phyloP scores from a whole-genome alignment of 2,113 vertebrate species.

The Pelecanoides urinatrix region DNA sequence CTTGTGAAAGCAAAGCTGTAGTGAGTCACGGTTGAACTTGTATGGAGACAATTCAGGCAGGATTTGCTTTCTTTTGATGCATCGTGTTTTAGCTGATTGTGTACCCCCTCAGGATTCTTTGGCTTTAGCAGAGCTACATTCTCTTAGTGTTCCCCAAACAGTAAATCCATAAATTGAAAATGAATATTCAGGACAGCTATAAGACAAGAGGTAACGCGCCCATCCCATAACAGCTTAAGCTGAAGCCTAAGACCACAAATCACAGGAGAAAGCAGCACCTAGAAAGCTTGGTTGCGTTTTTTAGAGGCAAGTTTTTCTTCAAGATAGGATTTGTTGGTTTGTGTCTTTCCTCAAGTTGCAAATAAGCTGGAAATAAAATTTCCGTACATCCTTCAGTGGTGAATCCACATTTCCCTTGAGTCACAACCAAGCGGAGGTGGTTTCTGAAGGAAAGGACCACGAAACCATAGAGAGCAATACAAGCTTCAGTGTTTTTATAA shows the following conservation, averaged over 20 bases:
- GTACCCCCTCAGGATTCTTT: background rate
- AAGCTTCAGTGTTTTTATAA: background rate
- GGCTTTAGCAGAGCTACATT: background rate
- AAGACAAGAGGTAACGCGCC: background rate
- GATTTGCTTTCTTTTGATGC: background rate
- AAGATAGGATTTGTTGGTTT: background rate
- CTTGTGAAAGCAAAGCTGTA: background rate
- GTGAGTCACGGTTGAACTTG: background rate
- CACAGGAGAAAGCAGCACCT: background rate
- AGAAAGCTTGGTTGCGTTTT: background rate
- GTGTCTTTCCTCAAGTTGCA: conserved; percentile 14
- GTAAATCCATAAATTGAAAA: background rate
- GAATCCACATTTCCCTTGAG: background rate
- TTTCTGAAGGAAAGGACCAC: conserved; percentile 10
- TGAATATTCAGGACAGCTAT: background rate
- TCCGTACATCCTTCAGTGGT: background rate
- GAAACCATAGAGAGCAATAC: background rate
- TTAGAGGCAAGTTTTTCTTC: background rate
- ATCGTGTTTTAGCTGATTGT: background rate
- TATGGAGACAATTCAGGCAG: background rate
- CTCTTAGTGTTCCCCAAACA: background rate
- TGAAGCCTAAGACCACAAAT: background rate
- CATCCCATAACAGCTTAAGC: background rate
- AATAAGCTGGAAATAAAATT: background rate
- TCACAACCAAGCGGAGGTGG: background rate